These are phyloP conservation scores for Heterodera schachtii DNA, from an alignment of 1,140 invertebrate genomes.

Conservation along the genomic window DNA sequence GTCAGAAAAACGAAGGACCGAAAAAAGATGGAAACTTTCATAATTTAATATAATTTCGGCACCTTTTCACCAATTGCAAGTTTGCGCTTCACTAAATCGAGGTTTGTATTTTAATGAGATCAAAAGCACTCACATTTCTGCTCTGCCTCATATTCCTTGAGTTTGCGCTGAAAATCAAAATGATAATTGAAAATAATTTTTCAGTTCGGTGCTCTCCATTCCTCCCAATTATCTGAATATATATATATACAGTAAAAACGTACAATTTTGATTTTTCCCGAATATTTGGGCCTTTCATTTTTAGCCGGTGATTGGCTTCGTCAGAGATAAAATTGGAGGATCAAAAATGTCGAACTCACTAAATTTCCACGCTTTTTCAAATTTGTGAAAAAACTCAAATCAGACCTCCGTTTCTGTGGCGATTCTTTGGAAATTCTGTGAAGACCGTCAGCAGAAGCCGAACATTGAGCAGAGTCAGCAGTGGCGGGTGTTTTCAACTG, in stretches of 20 bases:
- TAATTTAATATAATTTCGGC: background rate
- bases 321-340: background rate
- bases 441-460: background rate
- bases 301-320: background rate
- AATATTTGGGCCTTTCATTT: background rate
- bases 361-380: background rate
- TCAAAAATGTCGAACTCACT: background rate
- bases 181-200: no score
- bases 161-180: background rate
- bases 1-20: background rate
- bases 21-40: background rate
- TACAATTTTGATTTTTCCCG: background rate
- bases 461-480: background rate
- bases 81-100: constrained; percentile 9
- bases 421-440: background rate
- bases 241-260: background rate
- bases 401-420: background rate
- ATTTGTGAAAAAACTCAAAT: background rate
- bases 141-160: background rate
- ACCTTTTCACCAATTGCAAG: background rate
- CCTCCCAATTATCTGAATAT: no score
- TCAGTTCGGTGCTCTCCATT: no score
- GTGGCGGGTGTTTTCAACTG: background rate
- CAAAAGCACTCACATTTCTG: background rate
- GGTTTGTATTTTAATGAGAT: background rate